A percentile compares a stretch with the other conserved stretches of the same genome.
Conservation (phyloP, 2,113 vertebrate genomes). For the Macrotus californicus region DNA sequence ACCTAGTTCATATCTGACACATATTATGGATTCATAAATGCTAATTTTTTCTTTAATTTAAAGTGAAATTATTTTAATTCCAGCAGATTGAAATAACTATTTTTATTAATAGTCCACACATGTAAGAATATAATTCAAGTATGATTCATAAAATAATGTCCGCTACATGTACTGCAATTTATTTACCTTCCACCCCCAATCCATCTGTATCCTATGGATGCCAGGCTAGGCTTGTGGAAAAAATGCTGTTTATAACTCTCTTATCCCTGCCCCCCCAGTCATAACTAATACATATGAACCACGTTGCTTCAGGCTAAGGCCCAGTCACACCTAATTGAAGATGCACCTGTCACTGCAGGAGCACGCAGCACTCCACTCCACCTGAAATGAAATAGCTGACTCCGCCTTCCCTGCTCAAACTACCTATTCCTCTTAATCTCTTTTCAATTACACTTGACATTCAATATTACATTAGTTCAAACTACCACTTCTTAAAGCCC, state of each 20-base stretch:
- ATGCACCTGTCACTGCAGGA: not conserved
- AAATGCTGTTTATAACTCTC: not conserved
- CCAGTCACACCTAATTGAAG: not conserved
- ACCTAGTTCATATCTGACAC: not conserved
- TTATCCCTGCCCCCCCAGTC: not conserved
- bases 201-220: not conserved
- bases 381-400: not conserved
- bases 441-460: not conserved
- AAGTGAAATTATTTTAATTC: not conserved
- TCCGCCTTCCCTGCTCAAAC: not conserved
- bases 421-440: not conserved
- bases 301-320: not conserved
- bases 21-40: not conserved
- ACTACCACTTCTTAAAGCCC: not conserved
- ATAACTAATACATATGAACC: not conserved
- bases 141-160: not conserved
- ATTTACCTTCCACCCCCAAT: not conserved
- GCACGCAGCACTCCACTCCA: not conserved
- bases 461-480: not conserved
- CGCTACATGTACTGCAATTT: not conserved
- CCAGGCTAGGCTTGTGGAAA: not conserved
- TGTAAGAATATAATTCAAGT: not conserved
- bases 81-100: not conserved
- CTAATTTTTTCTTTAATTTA: not conserved
- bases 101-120: not conserved